Base-by-base conservation (phyloP, 1,140 invertebrate species). In the Pantala flavescens region DNA sequence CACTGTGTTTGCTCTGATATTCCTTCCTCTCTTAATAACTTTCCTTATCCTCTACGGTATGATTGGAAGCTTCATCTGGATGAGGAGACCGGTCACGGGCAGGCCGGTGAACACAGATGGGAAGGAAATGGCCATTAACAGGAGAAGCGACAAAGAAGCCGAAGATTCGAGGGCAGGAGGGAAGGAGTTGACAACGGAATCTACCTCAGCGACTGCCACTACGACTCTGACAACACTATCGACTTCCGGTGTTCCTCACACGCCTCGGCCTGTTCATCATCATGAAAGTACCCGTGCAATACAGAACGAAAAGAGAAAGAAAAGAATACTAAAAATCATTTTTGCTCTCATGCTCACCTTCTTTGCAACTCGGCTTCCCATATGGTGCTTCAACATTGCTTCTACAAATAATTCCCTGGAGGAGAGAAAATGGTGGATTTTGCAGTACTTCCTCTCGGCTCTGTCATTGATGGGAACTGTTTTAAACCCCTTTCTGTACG, bases 401-500 rank as follows among this genome's bases (percentile, higher is more conserved):
- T 36, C 28, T 9, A 36, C 2, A 36, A 36, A 36, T 9, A 36
- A 36, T 36, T 5, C 28, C 28, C 28, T 36, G 2, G 28, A 36
- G 28, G 28, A 36, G 28, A 36, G 28, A 9, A 36, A 36, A 36
- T 36, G 80, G 77, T 86, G 84, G 83, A 79, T 86, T 43, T 76
- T 86, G 7, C 82, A 84, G 76, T 84, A 83, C 71, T 73, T 78
- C 5, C 82, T 87, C 11, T 83, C 83, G 7, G 78, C 83, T 7
- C 76, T 88, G 10, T 83, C 83, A 23, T 76, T 87, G 9, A 63
- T 84, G 3, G 86, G 84, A 72, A 84, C 84, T 24, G 82, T 82
- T 0, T 28, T 87, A 3, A 86, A 88, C 82, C 87, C 87, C 1
- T 82, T 87, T 42, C 79, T 88, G 2, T 88, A 87, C 75, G 84